Conservation (phyloP, 35 echinoderm and acorn worm genomes). For the Ptychodera flava region DNA sequence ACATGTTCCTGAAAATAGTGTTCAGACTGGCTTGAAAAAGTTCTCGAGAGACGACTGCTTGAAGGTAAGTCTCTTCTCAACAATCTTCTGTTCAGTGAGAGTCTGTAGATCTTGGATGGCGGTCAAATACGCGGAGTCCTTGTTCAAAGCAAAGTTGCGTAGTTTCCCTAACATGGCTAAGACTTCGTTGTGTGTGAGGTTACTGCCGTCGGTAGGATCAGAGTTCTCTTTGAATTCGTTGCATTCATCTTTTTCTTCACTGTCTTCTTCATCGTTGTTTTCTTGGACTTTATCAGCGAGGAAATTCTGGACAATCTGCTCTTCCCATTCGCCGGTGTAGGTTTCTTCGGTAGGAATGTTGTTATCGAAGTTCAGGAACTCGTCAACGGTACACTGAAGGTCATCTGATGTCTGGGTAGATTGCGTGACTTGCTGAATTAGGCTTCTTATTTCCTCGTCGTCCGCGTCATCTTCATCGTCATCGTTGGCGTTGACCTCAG, state of each 20-base stretch:
- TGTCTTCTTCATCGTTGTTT: neutral
- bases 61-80: neutral
- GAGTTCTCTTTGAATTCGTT: neutral
- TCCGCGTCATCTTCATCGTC: too few species aligned
- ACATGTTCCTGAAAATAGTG: too few species aligned
- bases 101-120: too few species aligned
- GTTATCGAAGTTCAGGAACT: neutral
- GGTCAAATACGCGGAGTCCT: neutral
- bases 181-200: neutral
- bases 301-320: neutral
- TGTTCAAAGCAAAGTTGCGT: neutral
- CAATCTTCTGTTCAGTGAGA: too few species aligned
- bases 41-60: neutral
- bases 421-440: too few species aligned
- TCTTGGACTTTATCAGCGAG: too few species aligned
- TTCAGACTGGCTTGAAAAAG: too few species aligned
- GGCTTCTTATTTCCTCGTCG: too few species aligned
- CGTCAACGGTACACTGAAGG: too few species aligned
- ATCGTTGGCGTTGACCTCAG: neutral
- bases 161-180: neutral
- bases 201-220: neutral
- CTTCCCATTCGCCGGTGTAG: neutral
- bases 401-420: too few species aligned
- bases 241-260: neutral
- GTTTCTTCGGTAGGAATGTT: neutral